Conservation (phyloP, 2,888 invertebrate genomes). For the Syritta pipiens region DNA sequence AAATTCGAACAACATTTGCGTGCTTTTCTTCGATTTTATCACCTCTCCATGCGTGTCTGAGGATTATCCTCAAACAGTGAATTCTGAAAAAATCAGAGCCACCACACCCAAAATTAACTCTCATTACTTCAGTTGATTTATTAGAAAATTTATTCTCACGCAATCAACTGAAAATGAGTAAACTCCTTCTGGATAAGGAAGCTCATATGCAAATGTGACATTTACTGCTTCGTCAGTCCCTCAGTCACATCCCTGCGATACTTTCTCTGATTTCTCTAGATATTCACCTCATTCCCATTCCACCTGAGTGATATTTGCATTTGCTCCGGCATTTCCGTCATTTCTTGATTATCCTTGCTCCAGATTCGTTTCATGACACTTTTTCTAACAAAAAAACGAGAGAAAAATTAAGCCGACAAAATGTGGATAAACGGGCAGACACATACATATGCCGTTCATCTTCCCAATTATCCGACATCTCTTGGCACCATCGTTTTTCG, state of each 20-base stretch:
- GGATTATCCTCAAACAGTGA: no score
- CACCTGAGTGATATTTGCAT: neutral
- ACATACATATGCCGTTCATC: slow-evolving; percentile 33
- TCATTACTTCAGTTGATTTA: slow-evolving; percentile 15
- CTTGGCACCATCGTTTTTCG: slow-evolving; percentile 45
- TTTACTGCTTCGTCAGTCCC: neutral
- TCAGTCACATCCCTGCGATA: neutral
- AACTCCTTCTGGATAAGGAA: slow-evolving; percentile 8
- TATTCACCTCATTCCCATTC: neutral
- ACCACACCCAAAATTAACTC: neutral
- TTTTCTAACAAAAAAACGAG: no score
- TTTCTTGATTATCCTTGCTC: slow-evolving; percentile 13
- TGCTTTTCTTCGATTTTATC: no score
- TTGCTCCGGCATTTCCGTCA: neutral
- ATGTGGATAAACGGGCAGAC: slow-evolving; percentile 37
- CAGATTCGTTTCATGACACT: neutral
- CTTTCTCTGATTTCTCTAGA: neutral
- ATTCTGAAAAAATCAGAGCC: neutral
- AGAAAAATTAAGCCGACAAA: slow-evolving; percentile 4
- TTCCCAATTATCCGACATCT: slow-evolving; percentile 32
- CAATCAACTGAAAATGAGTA: slow-evolving; percentile 13
- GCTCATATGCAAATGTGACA: slow-evolving; percentile 18
- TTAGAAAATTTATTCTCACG: slow-evolving; percentile 6
- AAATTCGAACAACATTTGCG: neutral
- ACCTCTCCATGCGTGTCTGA: no score